Conservation (phyloP, 2,797 vertebrate species). For the Steatocranus sp. region DNA sequence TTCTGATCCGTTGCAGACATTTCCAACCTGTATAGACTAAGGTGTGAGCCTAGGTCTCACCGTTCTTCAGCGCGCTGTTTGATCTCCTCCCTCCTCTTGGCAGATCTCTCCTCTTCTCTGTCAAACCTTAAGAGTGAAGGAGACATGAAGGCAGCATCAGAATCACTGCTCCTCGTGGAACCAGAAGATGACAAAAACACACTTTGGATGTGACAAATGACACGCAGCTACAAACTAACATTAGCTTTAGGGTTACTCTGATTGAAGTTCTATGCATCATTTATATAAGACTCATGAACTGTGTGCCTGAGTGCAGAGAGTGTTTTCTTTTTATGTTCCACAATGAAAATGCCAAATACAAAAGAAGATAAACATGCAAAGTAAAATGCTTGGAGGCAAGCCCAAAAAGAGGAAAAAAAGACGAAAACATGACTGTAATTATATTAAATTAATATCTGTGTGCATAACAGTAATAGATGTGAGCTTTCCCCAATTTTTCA, state of each 20-base stretch:
- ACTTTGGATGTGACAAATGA: not conserved
- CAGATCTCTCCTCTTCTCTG: slow-evolving; percentile 68
- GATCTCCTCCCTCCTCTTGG: slow-evolving; percentile 68
- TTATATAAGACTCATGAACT: not conserved
- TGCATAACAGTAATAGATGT: not conserved
- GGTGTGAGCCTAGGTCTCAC: slow-evolving; percentile 45
- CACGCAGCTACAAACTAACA: not conserved
- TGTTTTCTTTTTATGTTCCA: not conserved
- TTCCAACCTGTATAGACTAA: not conserved
- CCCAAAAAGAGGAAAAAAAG: not conserved
- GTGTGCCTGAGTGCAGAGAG: not conserved
- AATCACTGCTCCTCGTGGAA: not conserved
- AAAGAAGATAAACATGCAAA: not conserved
- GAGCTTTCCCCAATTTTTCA: not conserved
- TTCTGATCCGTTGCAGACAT: not conserved
- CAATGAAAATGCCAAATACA: not conserved
- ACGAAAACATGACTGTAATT: not conserved
- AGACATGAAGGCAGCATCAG: slow-evolving; percentile 3
- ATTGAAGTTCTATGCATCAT: not conserved
- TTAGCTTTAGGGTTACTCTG: not conserved
- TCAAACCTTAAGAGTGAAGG: slow-evolving; percentile 45
- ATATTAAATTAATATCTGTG: not conserved
- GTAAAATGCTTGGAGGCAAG: not conserved
- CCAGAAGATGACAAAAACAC: not conserved
- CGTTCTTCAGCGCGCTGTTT: slow-evolving; percentile 67